Evolutionary conservation across 2,113 vertebrate species (phyloP).

Genomic region (Agelaius tricolor): DNA sequence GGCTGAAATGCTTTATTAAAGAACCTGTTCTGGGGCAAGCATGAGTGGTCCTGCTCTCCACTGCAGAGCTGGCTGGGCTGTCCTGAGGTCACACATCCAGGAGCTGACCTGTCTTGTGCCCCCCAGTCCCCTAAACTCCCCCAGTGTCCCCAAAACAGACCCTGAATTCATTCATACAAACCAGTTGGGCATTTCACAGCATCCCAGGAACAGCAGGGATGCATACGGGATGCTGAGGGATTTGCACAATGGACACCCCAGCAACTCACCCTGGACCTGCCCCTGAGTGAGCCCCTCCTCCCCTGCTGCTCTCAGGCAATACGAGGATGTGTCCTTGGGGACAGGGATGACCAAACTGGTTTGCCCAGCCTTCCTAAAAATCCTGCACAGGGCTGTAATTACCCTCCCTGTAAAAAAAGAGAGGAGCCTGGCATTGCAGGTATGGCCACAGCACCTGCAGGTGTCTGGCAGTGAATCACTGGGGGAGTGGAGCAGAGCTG

Average conservation of each 20-base stretch:
- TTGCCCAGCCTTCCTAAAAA: neutral
- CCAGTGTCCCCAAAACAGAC: fast-evolving
- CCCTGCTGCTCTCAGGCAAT: neutral
- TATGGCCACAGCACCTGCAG: neutral
- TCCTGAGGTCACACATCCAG: neutral
- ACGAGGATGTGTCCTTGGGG: neutral
- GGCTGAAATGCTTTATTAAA: neutral
- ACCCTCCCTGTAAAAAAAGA: neutral
- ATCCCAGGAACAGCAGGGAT: fast-evolving
- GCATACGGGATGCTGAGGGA: neutral
- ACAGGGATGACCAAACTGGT: conserved; percentile 9
- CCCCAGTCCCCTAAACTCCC: neutral
- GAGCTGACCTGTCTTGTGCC: neutral
- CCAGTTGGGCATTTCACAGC: fast-evolving
- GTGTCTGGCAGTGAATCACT: neutral
- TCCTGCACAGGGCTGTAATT: neutral
- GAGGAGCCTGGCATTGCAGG: neutral
- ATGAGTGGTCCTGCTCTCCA: neutral
- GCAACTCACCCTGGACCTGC: neutral
- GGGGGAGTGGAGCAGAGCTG: neutral
- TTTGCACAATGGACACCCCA: neutral
- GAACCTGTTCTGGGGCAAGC: neutral
- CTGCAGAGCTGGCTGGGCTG: neutral
- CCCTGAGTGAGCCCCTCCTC: neutral
- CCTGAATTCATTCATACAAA: neutral